These are phyloP conservation scores for Pegoplata infirma DNA, from an alignment of 2,888 invertebrate genomes.

Conservation along the genomic window DNA sequence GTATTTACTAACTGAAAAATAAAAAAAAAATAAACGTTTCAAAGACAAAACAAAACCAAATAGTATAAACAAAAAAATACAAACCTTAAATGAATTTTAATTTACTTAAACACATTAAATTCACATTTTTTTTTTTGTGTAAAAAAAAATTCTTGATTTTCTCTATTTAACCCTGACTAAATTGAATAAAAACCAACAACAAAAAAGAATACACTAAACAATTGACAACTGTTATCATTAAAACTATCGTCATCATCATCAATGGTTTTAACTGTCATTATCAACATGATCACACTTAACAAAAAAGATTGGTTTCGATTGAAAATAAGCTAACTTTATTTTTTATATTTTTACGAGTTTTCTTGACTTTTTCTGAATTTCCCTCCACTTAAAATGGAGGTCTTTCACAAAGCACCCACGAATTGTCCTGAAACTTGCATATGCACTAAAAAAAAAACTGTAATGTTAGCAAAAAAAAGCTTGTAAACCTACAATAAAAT, in stretches of 20 bases:
- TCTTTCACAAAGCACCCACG: no score
- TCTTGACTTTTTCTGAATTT: no score
- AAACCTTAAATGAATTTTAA: conserved; percentile 43
- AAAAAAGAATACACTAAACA: conserved; percentile 9
- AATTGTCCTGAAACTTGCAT: no score
- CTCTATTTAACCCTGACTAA: conserved; percentile 45
- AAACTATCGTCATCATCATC: conserved; percentile 1
- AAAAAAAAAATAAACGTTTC: background rate
- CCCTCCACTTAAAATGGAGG: no score
- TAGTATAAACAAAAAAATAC: background rate
- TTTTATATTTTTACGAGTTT: no score
- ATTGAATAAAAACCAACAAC: conserved; percentile 2
- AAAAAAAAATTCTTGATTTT: conserved; percentile 38
- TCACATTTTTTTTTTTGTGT: conserved; percentile 24
- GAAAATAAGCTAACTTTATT: no score
- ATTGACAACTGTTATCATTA: conserved; percentile 38
- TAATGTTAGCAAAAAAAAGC: no score
- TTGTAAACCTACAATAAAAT: no score
- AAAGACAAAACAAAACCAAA: conserved; percentile 3
- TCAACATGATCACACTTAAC: background rate
- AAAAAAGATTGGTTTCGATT: no score
- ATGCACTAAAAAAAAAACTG: no score
- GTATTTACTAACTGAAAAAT: background rate
- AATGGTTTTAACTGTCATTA: conserved; percentile 3
- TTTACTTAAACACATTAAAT: conserved; percentile 40